phyloP scores from a whole-genome alignment of 2,113 vertebrate genomes.

The Budorcas taxicolor region DNA sequence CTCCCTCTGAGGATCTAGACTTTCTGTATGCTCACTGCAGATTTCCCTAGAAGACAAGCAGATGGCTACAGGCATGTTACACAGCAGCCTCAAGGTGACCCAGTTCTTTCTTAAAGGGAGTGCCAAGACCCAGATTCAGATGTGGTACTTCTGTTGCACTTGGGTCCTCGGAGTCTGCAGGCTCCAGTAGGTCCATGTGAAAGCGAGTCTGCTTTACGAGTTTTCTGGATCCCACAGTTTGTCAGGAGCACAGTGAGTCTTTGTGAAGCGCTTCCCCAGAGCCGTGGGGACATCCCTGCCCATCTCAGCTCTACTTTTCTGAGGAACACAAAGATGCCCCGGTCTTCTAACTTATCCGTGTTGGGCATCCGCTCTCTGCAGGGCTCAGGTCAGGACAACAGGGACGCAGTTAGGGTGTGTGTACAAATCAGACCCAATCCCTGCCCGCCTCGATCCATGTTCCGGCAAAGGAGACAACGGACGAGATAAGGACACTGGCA shows the following conservation, averaged over 20 bases:
- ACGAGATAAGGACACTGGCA: neutral
- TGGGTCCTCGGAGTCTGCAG: neutral
- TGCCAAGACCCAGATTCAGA: neutral
- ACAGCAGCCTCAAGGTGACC: neutral
- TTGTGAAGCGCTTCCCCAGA: neutral
- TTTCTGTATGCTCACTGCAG: neutral
- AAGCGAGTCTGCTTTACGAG: neutral
- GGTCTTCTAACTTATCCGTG: neutral
- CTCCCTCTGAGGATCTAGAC: too few relatives aligned
- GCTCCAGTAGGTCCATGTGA: rapidly evolving
- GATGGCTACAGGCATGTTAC: neutral
- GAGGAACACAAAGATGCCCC: neutral
- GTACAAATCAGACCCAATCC: neutral
- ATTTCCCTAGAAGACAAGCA: neutral
- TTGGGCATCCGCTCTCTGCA: neutral
- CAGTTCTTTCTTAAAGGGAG: neutral
- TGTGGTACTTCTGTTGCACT: rapidly evolving
- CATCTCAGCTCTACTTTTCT: neutral
- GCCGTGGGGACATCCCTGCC: rapidly evolving
- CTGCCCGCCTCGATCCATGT: neutral
- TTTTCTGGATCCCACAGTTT: neutral
- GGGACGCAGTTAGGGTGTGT: neutral
- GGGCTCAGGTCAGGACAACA: neutral
- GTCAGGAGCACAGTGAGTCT: neutral
- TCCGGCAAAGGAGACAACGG: neutral